phyloP scores from a whole-genome alignment of 92 coral and sea anemone species.

The Isaurus tuberculatus region DNA sequence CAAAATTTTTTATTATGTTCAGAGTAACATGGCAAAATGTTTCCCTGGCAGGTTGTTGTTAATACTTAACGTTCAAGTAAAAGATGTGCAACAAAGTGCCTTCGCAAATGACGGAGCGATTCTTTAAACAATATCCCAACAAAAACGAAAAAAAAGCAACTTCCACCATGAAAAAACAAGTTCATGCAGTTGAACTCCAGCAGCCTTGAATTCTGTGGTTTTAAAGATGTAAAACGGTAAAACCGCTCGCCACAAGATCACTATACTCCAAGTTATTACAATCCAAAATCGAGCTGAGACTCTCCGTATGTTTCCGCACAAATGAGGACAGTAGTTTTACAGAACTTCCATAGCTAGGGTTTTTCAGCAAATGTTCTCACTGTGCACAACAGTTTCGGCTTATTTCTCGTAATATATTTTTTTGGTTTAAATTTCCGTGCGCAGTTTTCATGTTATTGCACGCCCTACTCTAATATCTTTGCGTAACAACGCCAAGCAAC shows the following conservation, averaged over 20 bases:
- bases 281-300: not conserved
- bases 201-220: not conserved
- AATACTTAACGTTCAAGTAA: not conserved
- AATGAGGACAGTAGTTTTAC: not conserved
- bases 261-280: not conserved
- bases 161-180: not conserved
- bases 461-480: slow-evolving; percentile 31
- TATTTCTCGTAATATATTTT: not conserved
- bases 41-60: not conserved
- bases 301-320: not conserved
- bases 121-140: not conserved
- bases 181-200: not conserved
- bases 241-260: not conserved
- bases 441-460: not conserved
- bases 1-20: not conserved
- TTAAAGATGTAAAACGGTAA: too few species aligned
- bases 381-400: not conserved
- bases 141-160: not conserved
- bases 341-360: not conserved
- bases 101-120: not conserved
- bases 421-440: not conserved
- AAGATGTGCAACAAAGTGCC: not conserved
- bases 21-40: not conserved
- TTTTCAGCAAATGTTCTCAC: not conserved
- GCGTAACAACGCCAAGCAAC: slow-evolving; percentile 29